These are phyloP conservation scores for Meandrusa payeni DNA, from an alignment of 2,888 invertebrate species.

Conservation along the genomic window DNA sequence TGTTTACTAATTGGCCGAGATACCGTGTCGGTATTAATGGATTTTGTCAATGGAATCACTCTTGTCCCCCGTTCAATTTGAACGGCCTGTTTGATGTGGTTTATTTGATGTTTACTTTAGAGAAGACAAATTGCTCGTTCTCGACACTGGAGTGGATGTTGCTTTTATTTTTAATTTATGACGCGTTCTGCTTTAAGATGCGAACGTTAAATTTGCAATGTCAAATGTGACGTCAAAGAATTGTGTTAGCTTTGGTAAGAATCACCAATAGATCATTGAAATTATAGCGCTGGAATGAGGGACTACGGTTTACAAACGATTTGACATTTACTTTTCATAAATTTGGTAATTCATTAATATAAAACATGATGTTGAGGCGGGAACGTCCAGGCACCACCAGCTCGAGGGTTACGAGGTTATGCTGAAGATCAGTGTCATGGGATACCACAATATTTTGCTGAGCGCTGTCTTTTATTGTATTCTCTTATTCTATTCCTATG, in stretches of 20 bases:
- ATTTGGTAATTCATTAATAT: too few species aligned
- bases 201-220: neutral
- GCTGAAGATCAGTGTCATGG: too few species aligned
- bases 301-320: too few species aligned
- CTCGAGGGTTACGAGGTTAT: too few species aligned
- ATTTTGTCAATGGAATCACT: constrained; percentile 71
- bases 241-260: too few species aligned
- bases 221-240: constrained; percentile 13
- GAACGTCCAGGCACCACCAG: too few species aligned
- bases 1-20: constrained; percentile 73
- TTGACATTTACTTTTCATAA: too few species aligned
- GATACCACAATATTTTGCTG: too few species aligned
- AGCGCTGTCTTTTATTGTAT: too few species aligned
- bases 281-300: neutral
- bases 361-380: too few species aligned
- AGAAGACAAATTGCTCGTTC: constrained; percentile 57
- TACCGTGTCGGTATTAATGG: constrained; percentile 68
- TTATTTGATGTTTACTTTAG: constrained; percentile 57
- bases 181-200: constrained; percentile 18
- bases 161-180: constrained; percentile 31
- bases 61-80: constrained; percentile 45
- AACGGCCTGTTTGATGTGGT: constrained; percentile 65
- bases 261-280: too few species aligned
- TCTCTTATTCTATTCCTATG: too few species aligned
- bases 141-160: constrained; percentile 26